Base-by-base conservation (phyloP, 2,888 invertebrate genomes). In the Nasonovia ribisnigri region DNA sequence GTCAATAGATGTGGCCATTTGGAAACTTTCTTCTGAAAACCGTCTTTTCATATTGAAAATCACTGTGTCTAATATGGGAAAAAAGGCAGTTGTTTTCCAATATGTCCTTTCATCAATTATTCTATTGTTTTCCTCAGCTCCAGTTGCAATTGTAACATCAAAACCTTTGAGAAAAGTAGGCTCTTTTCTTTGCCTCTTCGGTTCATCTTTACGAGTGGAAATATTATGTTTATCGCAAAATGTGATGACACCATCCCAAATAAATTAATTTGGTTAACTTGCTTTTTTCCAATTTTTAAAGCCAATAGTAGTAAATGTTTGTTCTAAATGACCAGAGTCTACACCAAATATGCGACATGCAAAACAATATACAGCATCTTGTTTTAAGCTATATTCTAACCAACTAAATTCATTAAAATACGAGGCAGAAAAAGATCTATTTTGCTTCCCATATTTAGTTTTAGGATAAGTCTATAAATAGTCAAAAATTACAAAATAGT, bases 321-420 rank as follows among this genome's bases (percentile, higher is more conserved):
- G n/a, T 77, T 77, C 77, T 13, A 77, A 77, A 77, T 77, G 77
- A 77, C 77, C 77, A 77, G 77, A 77, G 16, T 77, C 77, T 77
- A 77, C 36, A 77, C 4, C 13, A 77, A 77, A 77, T 77, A 77
- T 77, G 77, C 77, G 36, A 77, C 77, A 77, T 77, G 77, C 77
- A 77, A 77, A 77, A 77, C 77, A 77, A 77, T 77, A 77, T 36
- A 77, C 77, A 77, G 77, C 77, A 77, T 77, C 77, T n/a, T 77
- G n/a, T 77, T 77, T 77, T 77, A 77, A 77, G 77, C 77, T 77
- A 77, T 77, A 77, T 77, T 77, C n/a, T 77, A 77, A 36, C n/a
- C 77, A 77, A 77, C 77, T 77, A 13, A 36, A 36, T 36, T 77
- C 77, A 36, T 77, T 77, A 77, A 36, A 36, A 77, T 77, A 77